Base-by-base conservation (phyloP, 2,888 invertebrate genomes). In the Cryptus armator region DNA sequence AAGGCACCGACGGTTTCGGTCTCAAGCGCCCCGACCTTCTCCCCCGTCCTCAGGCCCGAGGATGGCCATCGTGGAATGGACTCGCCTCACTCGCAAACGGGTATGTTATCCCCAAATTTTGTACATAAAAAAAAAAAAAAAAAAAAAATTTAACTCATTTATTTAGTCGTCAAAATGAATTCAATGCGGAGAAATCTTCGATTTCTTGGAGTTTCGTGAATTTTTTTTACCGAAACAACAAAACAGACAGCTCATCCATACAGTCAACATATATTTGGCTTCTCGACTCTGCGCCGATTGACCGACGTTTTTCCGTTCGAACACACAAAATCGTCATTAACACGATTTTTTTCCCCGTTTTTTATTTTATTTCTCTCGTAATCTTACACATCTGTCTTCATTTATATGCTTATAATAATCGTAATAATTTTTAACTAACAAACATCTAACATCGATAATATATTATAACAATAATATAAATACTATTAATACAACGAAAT, bases 71-170 rank as follows among this genome's bases (percentile, higher is more conserved):
- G 93, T 77, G 93, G 92, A 87, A 93, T 94, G 92, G 93, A 94
- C 84, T 94, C 93, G 5, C 93, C 93, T 56, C 93, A 94, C 86
- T 94, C 93, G 87, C 93, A 94, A 90, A 93, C 93, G 84, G 93
- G 93, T 94, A 93, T 86, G 92, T 91, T 81, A 66, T 71, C 80
- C 74, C 43, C 24, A n/a, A 51, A 75, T 56, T 64, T 48, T 14
- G 32, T n/a, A 43, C n/a, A 37, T 62, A 53, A 44, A 56, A 53
- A 78, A 74, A 64, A 56, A n/a, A 70, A 74, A 70, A 44, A 66
- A 78, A 77, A 67, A 80, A 80, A 53, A 14, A 56, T 62, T 16
- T 24, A 79, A 70, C 24, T 4, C 12, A 71, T 37, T 19, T 68
- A 81, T 29, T 32, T 37, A 59, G 14, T 46, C 66, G 14, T 68